Evolutionary conservation across 2,888 invertebrate species (phyloP), one percentile per base, ranked within the genome.

Genomic region (Masnerella sp.): DNA sequence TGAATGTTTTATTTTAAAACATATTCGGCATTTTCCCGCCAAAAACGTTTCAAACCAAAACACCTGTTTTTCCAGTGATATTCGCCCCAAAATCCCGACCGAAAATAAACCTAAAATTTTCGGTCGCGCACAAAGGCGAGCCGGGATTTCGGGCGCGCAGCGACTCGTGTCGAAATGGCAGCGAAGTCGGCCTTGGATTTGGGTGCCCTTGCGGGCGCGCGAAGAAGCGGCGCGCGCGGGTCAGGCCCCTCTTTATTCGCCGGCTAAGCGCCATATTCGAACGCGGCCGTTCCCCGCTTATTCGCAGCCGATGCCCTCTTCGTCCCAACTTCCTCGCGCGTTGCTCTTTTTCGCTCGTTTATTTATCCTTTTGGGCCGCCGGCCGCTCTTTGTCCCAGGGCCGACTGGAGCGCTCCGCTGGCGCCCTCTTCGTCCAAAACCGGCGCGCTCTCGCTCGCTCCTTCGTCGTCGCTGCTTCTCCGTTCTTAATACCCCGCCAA

Each of bases 401-500:
- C 70, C 77, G 74, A 67, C 74, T 74, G 38, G 76, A 71, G 68
- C 77, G 59, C 62, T 73, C 14, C 32, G 17, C 18, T n/a, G 5
- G 11, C 72, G 34, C 47, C 17, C 7, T 64, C 40, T 49, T 17
- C 40, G 12, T 28, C 38, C 5, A 8, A 11, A 2, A 17, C 28
- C 42, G 34, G 59, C 20, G 38, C 36, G 34, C 59, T 38, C 15
- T 28, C 49, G 40, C n/a, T 52, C 36, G 38, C 43, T 15, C 62
- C 65, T 15, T 3, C 25, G 38, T 47, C 49, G 32, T 75, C 49
- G 28, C 38, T 70, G 67, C 65, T 43, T 52, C 67, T 47, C 78
- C 75, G 17, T 75, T 64, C 70, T 70, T 64, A 80, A 81, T 81
- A 79, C 82, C 78, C 77, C 32, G 79, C 79, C 75, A 80, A 78